These are phyloP conservation scores for Nymphalis urticae DNA, from an alignment of 2,888 invertebrate species.

Conservation along the genomic window DNA sequence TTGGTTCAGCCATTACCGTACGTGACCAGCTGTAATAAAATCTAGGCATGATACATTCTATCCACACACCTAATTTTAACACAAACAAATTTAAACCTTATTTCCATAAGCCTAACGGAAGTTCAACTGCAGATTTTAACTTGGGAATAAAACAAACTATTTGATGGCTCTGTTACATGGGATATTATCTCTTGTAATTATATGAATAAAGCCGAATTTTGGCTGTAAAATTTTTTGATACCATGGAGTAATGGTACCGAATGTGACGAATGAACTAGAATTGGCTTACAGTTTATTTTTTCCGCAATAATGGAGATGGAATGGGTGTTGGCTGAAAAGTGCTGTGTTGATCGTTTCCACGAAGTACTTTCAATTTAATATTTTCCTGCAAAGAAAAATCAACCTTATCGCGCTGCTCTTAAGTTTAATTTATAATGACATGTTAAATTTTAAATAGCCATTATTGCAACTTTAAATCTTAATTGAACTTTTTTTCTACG, in stretches of 20 bases:
- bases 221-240: background rate
- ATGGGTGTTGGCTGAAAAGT: conserved; percentile 30
- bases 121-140: conserved; percentile 9
- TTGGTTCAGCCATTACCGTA: conserved; percentile 39
- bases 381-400: background rate
- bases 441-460: conserved; percentile 16
- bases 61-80: background rate
- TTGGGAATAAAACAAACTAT: conserved; percentile 4
- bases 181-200: conserved; percentile 6
- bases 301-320: conserved; percentile 32
- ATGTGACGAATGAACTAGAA: conserved; percentile 42
- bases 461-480: conserved; percentile 21
- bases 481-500: conserved; percentile 9
- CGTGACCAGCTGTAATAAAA: conserved; percentile 44
- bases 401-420: background rate
- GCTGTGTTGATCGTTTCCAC: conserved; percentile 26
- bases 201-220: conserved; percentile 3
- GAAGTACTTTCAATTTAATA: conserved; percentile 23
- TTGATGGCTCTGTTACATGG: background rate
- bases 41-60: conserved; percentile 31
- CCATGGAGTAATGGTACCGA: conserved; percentile 28
- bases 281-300: conserved; percentile 39
- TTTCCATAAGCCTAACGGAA: conserved; percentile 4
- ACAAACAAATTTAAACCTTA: conserved; percentile 27
- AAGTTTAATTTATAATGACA: background rate